phyloP scores from a whole-genome alignment of 2,797 vertebrate genomes.

The Sebastolobus altivelis region DNA sequence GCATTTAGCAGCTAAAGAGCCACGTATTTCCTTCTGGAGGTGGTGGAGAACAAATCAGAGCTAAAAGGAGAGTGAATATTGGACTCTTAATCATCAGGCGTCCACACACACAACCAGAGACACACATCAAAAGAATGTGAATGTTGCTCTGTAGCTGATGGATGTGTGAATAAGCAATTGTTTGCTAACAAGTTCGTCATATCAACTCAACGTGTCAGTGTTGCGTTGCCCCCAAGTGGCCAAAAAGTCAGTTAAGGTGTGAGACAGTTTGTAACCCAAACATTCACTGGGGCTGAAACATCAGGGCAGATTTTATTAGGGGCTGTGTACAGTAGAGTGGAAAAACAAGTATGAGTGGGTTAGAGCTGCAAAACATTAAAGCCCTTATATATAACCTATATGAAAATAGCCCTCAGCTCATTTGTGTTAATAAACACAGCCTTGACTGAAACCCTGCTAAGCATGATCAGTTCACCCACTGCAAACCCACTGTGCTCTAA shows the following conservation, averaged over 20 bases:
- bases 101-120: not conserved
- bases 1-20: not conserved
- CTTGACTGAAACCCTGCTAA: slow-evolving; percentile 67
- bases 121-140: not conserved
- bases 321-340: not conserved
- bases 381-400: slow-evolving; percentile 26
- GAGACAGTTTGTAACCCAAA: not conserved
- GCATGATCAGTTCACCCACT: slow-evolving; percentile 61
- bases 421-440: slow-evolving; percentile 68
- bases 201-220: not conserved
- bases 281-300: not conserved
- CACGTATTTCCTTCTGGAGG: not conserved
- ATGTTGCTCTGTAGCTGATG: not conserved
- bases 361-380: slow-evolving; percentile 5
- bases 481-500: slow-evolving; percentile 66
- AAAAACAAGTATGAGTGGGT: slow-evolving; percentile 26
- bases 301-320: slow-evolving; percentile 30
- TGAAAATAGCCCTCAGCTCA: slow-evolving; percentile 53
- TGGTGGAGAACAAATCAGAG: not conserved
- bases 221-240: not conserved
- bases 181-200: not conserved
- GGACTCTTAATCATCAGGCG: not conserved
- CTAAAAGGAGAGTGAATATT: not conserved
- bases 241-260: not conserved
- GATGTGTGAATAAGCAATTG: not conserved